Evolutionary conservation across 2,797 vertebrate species (phyloP).

Genomic region (Eulemur coronatus): DNA sequence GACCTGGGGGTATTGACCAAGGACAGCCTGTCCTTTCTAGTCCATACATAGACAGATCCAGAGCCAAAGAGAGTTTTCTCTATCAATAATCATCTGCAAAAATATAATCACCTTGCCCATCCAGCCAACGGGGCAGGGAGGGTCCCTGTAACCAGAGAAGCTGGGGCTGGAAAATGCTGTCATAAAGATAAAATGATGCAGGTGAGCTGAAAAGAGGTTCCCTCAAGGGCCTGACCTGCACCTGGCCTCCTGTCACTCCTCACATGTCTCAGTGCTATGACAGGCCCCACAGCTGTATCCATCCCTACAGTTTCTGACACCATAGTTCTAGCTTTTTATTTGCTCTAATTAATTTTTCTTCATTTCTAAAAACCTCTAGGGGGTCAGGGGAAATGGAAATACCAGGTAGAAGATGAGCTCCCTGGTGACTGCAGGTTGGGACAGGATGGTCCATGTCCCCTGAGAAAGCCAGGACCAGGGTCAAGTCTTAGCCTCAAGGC

Average conservation of each 20-base stretch:
- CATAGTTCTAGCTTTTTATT: not conserved
- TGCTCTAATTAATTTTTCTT: not conserved
- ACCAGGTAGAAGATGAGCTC: not conserved
- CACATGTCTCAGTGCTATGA: rapidly evolving
- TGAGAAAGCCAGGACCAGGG: not conserved
- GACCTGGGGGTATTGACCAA: not conserved
- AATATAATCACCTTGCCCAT: not conserved
- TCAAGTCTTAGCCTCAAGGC: not conserved
- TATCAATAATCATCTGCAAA: not conserved
- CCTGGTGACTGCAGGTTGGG: not conserved
- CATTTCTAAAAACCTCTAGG: slow-evolving; percentile 2
- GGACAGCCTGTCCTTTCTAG: not conserved
- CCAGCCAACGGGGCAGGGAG: not conserved
- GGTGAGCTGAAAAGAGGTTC: not conserved
- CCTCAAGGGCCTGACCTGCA: rapidly evolving
- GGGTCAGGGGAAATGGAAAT: not conserved
- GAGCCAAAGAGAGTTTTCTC: not conserved
- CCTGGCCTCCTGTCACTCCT: not conserved
- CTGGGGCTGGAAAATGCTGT: not conserved
- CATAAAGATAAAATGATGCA: not conserved
- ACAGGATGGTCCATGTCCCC: not conserved
- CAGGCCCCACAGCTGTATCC: not conserved
- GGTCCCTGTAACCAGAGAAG: not conserved
- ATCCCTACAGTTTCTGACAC: not conserved
- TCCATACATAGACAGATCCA: not conserved